phyloP scores from a whole-genome alignment of 2,888 invertebrate species.

The Heliconius hortense region DNA sequence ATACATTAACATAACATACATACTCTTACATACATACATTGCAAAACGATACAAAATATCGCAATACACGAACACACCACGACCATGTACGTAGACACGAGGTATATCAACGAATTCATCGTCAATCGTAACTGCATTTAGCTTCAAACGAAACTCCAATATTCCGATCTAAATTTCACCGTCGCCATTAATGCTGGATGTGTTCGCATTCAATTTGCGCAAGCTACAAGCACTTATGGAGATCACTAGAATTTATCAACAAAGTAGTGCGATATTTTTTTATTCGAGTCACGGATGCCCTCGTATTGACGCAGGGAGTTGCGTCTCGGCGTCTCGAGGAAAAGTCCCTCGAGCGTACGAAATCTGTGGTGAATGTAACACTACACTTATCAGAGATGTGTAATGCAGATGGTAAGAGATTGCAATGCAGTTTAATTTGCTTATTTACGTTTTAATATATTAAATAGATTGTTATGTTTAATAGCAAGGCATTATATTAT shows the following conservation, averaged over 20 bases:
- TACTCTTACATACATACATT: neutral
- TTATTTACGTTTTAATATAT: neutral
- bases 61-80: conserved; percentile 11
- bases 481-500: too few species aligned
- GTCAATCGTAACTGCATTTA: conserved; percentile 33
- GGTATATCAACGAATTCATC: conserved; percentile 24
- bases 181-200: conserved; percentile 29
- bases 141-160: conserved; percentile 29
- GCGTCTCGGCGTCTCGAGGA: conserved; percentile 52
- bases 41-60: conserved; percentile 15
- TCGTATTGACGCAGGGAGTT: conserved; percentile 61
- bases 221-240: conserved; percentile 41
- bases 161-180: conserved; percentile 35
- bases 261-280: conserved; percentile 46
- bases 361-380: conserved; percentile 60
- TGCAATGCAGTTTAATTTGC: neutral
- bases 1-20: conserved; percentile 13
- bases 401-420: conserved; percentile 30
- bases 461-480: too few species aligned
- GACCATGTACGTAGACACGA: neutral
- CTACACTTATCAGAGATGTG: conserved; percentile 48
- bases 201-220: conserved; percentile 38
- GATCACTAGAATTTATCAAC: conserved; percentile 38
- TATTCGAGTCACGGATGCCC: conserved; percentile 59
- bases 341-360: conserved; percentile 50